Evolutionary conservation across 2,888 invertebrate genomes (phyloP).

Genomic region (Anarsia innoxiella): DNA sequence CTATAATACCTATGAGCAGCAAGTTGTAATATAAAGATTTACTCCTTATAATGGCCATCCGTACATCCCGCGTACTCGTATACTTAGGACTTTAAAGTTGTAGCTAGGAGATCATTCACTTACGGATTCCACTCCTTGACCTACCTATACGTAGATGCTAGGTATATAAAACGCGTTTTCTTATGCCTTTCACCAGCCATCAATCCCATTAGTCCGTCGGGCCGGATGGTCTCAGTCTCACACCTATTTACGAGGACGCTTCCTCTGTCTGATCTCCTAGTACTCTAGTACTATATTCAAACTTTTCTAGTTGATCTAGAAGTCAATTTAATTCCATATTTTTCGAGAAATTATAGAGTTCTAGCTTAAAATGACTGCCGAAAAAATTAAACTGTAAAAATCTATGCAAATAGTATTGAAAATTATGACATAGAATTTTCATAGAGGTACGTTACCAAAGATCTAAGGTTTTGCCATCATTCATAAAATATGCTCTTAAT

Average conservation of each 20-base stretch:
- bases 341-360: no score
- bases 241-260: constrained; percentile 71
- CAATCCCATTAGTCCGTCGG: constrained; percentile 50
- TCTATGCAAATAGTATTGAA: no score
- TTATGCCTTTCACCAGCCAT: constrained; percentile 27
- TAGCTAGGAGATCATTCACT: not conserved
- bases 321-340: no score
- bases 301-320: no score
- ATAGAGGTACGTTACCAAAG: no score
- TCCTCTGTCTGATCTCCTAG: constrained; percentile 61
- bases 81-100: not conserved
- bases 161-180: not conserved
- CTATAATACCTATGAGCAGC: not conserved
- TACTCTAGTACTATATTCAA: no score
- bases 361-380: no score
- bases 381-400: no score
- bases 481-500: no score
- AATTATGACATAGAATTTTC: no score
- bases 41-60: not conserved
- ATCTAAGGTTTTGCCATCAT: no score
- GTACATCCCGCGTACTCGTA: not conserved
- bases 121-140: not conserved
- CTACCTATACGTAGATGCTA: not conserved
- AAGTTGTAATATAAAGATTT: not conserved
- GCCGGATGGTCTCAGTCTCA: constrained; percentile 71